Evolutionary conservation across 2,113 vertebrate species (phyloP), one percentile per base, ranked within the genome.

Genomic region (Semicossyphus pulcher): DNA sequence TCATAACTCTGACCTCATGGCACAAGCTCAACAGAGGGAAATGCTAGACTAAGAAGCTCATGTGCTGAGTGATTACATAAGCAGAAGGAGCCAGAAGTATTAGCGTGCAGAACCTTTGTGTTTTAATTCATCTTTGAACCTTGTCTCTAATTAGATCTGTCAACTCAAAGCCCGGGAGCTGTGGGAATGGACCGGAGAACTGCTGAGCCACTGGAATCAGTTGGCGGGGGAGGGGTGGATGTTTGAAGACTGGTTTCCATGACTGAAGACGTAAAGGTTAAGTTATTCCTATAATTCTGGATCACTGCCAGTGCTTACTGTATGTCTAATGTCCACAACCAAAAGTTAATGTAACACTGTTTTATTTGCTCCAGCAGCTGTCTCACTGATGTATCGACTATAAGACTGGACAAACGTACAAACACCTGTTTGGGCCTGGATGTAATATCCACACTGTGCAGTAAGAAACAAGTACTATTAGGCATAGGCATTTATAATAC

Each of bases 81-180:
- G 80, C 64, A 75, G 64, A 37, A 54, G 49, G 62, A 67, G 70
- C 62, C 68, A 42, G 45, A 72, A 52, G 69, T 74, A 73, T 74
- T 86, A 83, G 76, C 23, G 37, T 52, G 79, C 62, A 78, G 66
- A 83, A 80, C 64, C 66, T 71, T 66, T 71, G 57, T 77, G 64
- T 81, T 68, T 57, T 48, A 78, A 56, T 74, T 85, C 57, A 76
- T 88, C 76, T 54, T 54, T 77, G 58, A 78, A 72, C 72, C 41
- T 82, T 63, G 77, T 78, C 64, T 90, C 78, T 89, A 86, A 92
- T 90, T 85, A 74, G 78, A 86, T 85, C 86, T 80, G 89, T 90
- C 90, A 86, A 76, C 68, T 73, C 68, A 83, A 88, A 88, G 78
- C 78, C 31, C 67, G 57, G 32, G 29, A 63, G 70, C 59, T 89